Evolutionary conservation across 2,888 invertebrate species (phyloP), one percentile per base, ranked within the genome.

Genomic region (Argyresthia goedartella): DNA sequence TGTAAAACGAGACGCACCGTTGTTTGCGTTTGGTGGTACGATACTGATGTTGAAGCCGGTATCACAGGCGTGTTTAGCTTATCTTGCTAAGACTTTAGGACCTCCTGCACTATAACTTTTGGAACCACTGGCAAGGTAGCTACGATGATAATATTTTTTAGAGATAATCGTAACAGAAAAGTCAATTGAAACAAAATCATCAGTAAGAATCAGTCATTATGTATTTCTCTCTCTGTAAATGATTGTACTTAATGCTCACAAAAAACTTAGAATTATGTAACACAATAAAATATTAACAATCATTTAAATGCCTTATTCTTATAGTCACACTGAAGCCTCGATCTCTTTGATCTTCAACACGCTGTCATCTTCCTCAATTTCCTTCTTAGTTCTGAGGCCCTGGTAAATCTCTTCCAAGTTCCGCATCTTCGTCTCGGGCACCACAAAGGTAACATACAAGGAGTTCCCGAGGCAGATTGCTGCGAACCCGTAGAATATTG

Each of bases 1-100:
- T 65, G 69, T 68, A 36, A 74, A 60, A 36, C 57, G 60, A 4
- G 72, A 76, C 14, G 76, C 79, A 25, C 75, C 78, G 0, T 66
- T 85, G 48, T 82, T 81, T 56, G 72, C 69, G 0, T 70, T 76
- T 0, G 58, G 63, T 7, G 85, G 81, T 63, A 65, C 71, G 47
- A 64, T 85, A 50, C 63, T 80, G 1, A 76, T 70, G 55, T 58
- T 84, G 0, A 71, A 25, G 25, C 25, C 25, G 25, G 25, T 25
- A 6, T 4, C 25, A 25, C 25, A 6, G 6, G 25, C 25, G 2
- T 25, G 25, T 25, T 25, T 25, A 25, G 25, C 2, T 25, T 2
- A 25, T 25, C 25, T 25, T 25, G 25, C 25, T 25, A 25, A 25
- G 25, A 25, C 25, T 25, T 25, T 25, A 25, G 25, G 25, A 25